Evolutionary conservation across 2,797 vertebrate species (phyloP).

Genomic region (Chelon labrosus): DNA sequence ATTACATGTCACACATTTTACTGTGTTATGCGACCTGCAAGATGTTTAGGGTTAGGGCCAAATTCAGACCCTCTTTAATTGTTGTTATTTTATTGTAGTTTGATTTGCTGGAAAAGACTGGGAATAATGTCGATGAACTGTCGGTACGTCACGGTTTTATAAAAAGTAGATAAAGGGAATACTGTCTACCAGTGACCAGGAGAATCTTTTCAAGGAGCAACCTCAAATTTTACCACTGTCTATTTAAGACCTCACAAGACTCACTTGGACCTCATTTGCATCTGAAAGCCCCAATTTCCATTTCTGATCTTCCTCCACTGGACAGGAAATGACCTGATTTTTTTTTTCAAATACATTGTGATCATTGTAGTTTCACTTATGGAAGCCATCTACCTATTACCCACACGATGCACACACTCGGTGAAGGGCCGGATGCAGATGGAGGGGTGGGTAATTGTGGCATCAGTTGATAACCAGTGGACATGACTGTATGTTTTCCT

Average conservation of each 20-base stretch:
- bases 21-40: no score
- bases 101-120: not conserved
- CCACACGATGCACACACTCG: conserved; percentile 4
- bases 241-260: conserved; percentile 45
- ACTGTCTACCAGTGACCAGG: not conserved
- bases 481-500: conserved; percentile 78
- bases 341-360: conserved; percentile 22
- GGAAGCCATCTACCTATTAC: conserved; percentile 27
- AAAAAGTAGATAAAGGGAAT: not conserved
- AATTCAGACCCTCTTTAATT: no score
- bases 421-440: conserved; percentile 44
- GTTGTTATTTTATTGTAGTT: not conserved
- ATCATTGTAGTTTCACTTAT: conserved; percentile 46
- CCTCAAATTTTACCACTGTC: conserved; percentile 24
- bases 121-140: not conserved
- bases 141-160: no score
- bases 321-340: conserved; percentile 57
- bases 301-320: conserved; percentile 59
- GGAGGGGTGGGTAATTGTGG: conserved; percentile 64
- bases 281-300: conserved; percentile 51
- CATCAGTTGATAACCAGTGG: conserved; percentile 70
- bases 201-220: not conserved
- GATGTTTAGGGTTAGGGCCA: no score
- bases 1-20: no score
- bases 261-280: conserved; percentile 54